Base-by-base conservation (phyloP, 2,888 invertebrate species). In the Drosophila diplacantha region DNA sequence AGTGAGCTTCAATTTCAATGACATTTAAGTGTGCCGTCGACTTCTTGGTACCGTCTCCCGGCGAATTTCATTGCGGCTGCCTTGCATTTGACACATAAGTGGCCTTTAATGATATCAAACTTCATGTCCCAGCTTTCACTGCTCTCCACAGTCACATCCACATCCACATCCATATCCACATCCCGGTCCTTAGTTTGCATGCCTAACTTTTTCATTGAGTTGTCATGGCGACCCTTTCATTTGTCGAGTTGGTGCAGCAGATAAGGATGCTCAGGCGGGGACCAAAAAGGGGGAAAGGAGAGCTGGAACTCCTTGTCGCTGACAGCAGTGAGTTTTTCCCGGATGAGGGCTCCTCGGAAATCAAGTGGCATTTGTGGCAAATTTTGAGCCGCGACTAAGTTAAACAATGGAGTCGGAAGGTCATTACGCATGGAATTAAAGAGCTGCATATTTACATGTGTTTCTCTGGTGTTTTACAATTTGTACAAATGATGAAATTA, bases 51-150 rank as follows among this genome's bases (percentile, higher is more conserved):
- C 37, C 61, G 41, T 34, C 32, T 29, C 9, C 39, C 66, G 31
- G n/a, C 18, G 32, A 37, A 29, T 37, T 37, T 39, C 71, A 37
- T 72, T 63, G 72, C 50, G 62, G 55, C 56, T 74, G 73, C 75
- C 60, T 77, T 76, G 76, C 76, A 79, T 72, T 76, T 79, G 80
- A 76, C 76, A 79, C 77, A 75, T 75, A 76, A 76, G 79, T 79
- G 80, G 79, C 63, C 72, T 79, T 76, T 76, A 76, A 76, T 76
- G 80, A 79, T 79, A 74, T 76, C 72, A 79, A 76, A 75, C 74
- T 71, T 71, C 55, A 67, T 74, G 55, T 58, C 62, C 67, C 52
- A 67, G 67, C 72, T 65, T 71, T 71, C 71, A 65, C 53, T 66
- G 59, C 68, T 49, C n/a, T 64, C 55, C 55, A 46, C 44, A 43